Evolutionary conservation across 1,140 invertebrate species (phyloP), one percentile per base, ranked within the genome.

Genomic region (Magallana ariakensis): DNA sequence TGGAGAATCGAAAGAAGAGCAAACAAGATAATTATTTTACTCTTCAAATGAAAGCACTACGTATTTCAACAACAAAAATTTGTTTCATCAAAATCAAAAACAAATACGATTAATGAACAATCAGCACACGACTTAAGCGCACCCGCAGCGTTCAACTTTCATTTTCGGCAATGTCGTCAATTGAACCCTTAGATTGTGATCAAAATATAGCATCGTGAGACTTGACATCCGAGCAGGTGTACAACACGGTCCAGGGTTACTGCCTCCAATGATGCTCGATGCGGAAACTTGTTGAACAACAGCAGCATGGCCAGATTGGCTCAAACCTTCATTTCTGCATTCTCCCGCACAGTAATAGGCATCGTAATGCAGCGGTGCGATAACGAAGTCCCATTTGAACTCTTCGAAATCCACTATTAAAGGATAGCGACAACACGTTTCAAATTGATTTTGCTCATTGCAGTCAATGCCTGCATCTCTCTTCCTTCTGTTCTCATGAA

Each of bases 341-440:
- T 89, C 88, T 0, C 88, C 88, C 1, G 88, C 88, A 22, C 88
- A 89, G 26, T 89, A 89, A 81, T 82, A 89, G 4, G 88, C 88
- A 16, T 80, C 83, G n/a, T 89, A 89, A 53, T 62, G 75, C 4
- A 84, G 16, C 9, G 88, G 88, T 0, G 88, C 88, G 33, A 89
- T 89, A 6, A 89, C 83, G 53, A 89, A 89, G 56, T 89, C 88
- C 88, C 88, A 89, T 8, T 85, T 85, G 83, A 89, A 89, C 55
- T 86, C 88, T 0, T 87, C 83, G 58, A 89, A 89, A 80, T 89
- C 85, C 11, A 89, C 88, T 10, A 46, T 81, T 70, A 89, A 53
- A 10, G 88, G 88, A 56, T 89, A 89, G 5, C 88, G 57, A 75
- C 88, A 89, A 13, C 88, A 89, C 11, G 83, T 75, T 19, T 84